Evolutionary conservation across 1,140 invertebrate species (phyloP).

Genomic region (Lasioglossum baleicum): DNA sequence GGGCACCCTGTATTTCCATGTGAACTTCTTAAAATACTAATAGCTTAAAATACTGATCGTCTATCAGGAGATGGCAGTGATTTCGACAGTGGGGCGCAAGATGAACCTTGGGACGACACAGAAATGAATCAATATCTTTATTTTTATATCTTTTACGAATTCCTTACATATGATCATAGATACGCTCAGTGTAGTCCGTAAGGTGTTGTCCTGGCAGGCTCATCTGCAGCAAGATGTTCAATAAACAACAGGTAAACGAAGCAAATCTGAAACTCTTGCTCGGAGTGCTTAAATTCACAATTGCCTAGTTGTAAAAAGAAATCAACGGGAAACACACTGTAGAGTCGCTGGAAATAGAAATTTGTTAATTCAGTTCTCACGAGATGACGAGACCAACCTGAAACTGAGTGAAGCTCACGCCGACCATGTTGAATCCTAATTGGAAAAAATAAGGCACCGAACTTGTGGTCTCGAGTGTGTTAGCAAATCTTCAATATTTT

Average conservation of each 20-base stretch:
- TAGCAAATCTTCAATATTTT: conserved; percentile 52
- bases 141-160: too few species aligned
- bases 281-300: conserved; percentile 43
- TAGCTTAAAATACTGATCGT: too few species aligned
- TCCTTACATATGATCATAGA: conserved; percentile 57
- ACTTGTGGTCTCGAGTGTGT: conserved; percentile 51
- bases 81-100: too few species aligned
- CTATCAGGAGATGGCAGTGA: too few species aligned
- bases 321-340: background rate
- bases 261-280: conserved; percentile 50
- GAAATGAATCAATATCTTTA: background rate
- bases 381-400: conserved; percentile 47
- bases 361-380: too few species aligned
- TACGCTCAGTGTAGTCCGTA: conserved; percentile 49
- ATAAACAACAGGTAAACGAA: conserved; percentile 49
- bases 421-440: conserved; percentile 61
- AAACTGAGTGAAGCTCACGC: conserved; percentile 64
- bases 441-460: conserved; percentile 60
- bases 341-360: too few species aligned
- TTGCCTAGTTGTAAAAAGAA: conserved; percentile 48
- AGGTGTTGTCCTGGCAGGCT: conserved; percentile 63
- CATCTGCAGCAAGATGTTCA: conserved; percentile 54
- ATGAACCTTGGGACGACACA: too few species aligned
- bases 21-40: too few species aligned
- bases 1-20: too few species aligned